These are phyloP conservation scores for Haliclystus octoradiatus DNA, from an alignment of 30 jellyfish, hydroid and myxozoan species.

Conservation along the genomic window DNA sequence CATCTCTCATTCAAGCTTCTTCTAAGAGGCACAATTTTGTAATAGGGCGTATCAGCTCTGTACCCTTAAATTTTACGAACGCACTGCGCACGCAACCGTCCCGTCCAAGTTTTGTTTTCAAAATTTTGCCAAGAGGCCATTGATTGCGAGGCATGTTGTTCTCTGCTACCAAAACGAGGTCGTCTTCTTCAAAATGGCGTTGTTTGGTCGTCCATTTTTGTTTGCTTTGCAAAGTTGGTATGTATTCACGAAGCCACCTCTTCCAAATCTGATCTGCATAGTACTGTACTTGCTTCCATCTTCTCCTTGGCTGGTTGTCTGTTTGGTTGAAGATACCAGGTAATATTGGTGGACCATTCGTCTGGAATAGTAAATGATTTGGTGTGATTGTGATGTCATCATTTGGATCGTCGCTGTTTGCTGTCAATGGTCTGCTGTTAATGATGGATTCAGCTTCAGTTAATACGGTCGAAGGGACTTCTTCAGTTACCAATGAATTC, in stretches of 20 bases:
- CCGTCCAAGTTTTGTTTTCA: neutral
- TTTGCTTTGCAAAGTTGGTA: constrained; percentile 15
- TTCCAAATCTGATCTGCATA: constrained; percentile 31
- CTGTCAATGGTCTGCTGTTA: constrained; percentile 42
- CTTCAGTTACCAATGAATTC: constrained; percentile 26
- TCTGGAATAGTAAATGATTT: constrained; percentile 26
- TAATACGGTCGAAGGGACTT: constrained; percentile 22
- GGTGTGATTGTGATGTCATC: constrained; percentile 41
- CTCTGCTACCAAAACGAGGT: constrained; percentile 26
- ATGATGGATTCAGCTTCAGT: constrained; percentile 34
- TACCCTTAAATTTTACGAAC: neutral
- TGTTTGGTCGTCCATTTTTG: constrained; percentile 19
- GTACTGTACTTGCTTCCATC: constrained; percentile 40
- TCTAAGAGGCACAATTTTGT: constrained; percentile 15
- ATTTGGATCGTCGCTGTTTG: constrained; percentile 26
- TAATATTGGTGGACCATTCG: constrained; percentile 10
- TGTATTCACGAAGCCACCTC: constrained; percentile 35
- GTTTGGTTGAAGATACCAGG: constrained; percentile 21
- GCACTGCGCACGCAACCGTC: constrained; percentile 29
- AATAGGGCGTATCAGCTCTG: constrained; percentile 20
- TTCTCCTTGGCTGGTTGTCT: constrained; percentile 21
- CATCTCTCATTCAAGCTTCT: constrained; percentile 8
- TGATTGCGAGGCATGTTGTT: constrained; percentile 13
- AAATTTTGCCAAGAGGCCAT: constrained; percentile 26
- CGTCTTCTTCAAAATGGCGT: constrained; percentile 14